These are phyloP conservation scores for Garrulus glandarius DNA, from an alignment of 2,797 vertebrate species.

Conservation along the genomic window DNA sequence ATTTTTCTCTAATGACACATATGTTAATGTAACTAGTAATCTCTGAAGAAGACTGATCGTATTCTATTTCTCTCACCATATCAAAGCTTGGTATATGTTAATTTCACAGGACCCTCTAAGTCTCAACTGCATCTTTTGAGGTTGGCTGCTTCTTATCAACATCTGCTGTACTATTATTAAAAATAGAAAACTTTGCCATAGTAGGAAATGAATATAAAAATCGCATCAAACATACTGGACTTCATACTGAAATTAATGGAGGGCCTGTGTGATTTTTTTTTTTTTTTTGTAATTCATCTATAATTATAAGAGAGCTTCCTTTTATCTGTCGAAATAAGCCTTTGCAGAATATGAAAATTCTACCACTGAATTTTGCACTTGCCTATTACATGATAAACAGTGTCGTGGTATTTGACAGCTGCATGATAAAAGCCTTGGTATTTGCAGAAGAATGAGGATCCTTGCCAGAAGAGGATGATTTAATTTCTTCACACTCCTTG, in stretches of 20 bases:
- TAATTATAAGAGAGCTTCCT: not conserved
- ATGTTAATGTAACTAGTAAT: not conserved
- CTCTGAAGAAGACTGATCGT: not conserved
- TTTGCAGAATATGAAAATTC: not conserved
- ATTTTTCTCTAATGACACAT: not conserved
- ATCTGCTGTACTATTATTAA: not conserved
- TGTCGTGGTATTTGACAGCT: slow-evolving; percentile 19
- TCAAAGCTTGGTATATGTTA: not conserved
- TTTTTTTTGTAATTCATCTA: not conserved
- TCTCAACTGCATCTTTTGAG: not conserved
- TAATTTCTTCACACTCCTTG: not conserved
- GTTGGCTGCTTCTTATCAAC: not conserved
- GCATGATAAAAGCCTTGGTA: slow-evolving; percentile 16
- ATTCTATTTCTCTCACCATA: not conserved
- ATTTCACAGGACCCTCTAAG: not conserved
- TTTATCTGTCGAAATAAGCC: not conserved
- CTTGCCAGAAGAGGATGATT: not conserved
- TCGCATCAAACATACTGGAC: not conserved
- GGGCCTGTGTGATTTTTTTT: not conserved
- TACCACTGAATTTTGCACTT: not conserved
- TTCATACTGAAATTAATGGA: not conserved
- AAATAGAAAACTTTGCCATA: not conserved
- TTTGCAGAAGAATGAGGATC: not conserved
- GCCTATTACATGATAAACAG: not conserved
- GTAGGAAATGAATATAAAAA: not conserved